phyloP scores from a whole-genome alignment of 30 jellyfish, hydroid and myxozoan genomes.

The Aurelia sp. region DNA sequence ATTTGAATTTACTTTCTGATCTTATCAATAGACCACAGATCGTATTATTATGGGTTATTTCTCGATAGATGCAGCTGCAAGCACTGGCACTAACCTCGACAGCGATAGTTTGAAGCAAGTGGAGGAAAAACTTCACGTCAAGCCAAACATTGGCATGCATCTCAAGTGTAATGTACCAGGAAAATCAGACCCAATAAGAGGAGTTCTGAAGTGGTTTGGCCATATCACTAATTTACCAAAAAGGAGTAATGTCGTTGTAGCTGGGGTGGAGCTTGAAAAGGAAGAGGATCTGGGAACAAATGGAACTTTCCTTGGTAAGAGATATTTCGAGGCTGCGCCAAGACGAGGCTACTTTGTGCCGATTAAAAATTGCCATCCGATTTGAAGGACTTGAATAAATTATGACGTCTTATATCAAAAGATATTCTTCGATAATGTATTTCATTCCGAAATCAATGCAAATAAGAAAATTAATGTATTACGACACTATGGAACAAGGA shows the following conservation, averaged over 20 bases:
- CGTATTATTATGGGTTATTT: too few relatives aligned
- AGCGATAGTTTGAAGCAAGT: constrained; percentile 62
- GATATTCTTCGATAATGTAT: too few relatives aligned
- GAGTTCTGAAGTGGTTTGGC: constrained; percentile 88
- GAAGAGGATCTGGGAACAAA: constrained; percentile 99
- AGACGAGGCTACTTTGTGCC: constrained; percentile 98
- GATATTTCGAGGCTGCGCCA: constrained; percentile 86
- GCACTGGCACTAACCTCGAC: constrained; percentile 43
- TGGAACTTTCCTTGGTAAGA: constrained; percentile 97
- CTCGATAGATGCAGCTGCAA: constrained; percentile 11
- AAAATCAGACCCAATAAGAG: constrained; percentile 78
- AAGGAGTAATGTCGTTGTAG: constrained; percentile 88
- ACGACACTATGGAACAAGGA: too few relatives aligned
- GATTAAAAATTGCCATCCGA: constrained; percentile 80
- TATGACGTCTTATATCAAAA: too few relatives aligned
- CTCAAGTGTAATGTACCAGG: constrained; percentile 93
- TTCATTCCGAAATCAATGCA: too few relatives aligned
- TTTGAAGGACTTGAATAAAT: constrained; percentile 20
- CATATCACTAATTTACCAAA: constrained; percentile 91
- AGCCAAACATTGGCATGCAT: constrained; percentile 86
- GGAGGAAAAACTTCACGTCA: constrained; percentile 75
- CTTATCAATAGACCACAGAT: too few relatives aligned
- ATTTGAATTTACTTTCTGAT: too few relatives aligned
- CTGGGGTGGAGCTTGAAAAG: constrained; percentile 94
- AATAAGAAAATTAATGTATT: neutral